Base-by-base conservation (phyloP, 2,113 vertebrate species). In the Halcyon senegalensis region DNA sequence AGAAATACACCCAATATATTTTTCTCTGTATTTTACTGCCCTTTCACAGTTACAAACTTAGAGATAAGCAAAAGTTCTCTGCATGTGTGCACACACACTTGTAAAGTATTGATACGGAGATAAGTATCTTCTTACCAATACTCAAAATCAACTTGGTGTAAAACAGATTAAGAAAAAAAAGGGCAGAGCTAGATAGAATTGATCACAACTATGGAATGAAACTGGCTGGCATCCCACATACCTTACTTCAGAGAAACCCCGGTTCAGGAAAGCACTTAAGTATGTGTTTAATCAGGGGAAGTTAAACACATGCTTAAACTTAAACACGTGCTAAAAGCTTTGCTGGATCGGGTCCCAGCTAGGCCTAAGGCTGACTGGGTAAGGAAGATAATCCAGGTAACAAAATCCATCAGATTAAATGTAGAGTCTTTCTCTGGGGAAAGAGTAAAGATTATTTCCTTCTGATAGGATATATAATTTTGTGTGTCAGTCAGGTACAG, bases 281-380 rank as follows among this genome's bases (percentile, higher is more conserved):
- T 87, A 68, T 87, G 70, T 94, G 94, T 91, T 95, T 96, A 96
- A 91, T 96, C 94, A 96, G 90, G 76, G 62, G 73, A 95, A 93
- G 95, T 92, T 95, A 96, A 96, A 95, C 96, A 96, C 88, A 94
- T 94, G 79, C 90, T 94, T 95, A 95, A 95, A 93, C 63, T 95
- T 97, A 94, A 97, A 97, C 88, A 93, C 1, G 43, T 95, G 95
- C 92, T 95, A 96, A 96, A 96, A 97, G 88, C 92, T 96, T 94
- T 97, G 87, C 90, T 97, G 96, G 96, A 97, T 90, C 92, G 41
- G 39, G 43, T 92, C 95, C 82, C 81, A 96, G 55, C 87, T 73
- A 84, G 58, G 41, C 62, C 91, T 76, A 77, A 94, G 55, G 41
- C 63, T 94, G 53, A 44, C 41, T 64, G 76, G 56, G 77, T 92